Evolutionary conservation across 1,140 invertebrate genomes (phyloP), one percentile per base, ranked within the genome.

Genomic region (Platorchestia sp.): DNA sequence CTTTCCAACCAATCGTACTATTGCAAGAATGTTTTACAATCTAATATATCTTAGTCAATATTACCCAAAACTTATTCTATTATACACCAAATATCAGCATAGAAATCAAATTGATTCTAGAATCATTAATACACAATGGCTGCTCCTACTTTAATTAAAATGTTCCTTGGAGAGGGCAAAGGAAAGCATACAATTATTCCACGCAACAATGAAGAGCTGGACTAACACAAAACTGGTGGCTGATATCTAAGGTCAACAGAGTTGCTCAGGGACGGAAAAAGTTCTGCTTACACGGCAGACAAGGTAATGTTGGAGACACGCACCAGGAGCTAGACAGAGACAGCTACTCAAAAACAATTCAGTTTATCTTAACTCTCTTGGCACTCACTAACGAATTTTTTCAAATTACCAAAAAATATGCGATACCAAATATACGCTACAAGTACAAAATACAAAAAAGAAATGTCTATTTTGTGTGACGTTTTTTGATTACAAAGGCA

Each of bases 71-170:
- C 91, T 93, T 93, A 93, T 93, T 42, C 43, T 93, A 93, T 93
- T 93, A 93, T 93, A 93, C 91, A 93, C 91, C 91, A 93, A 93
- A 93, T 93, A n/a, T 93, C 45, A 93, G 45, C 36, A 89, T 89
- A 89, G n/a, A 89, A 89, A 75, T 75, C 59, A 75, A 10, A 75
- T 27, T 10, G 59, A 75, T 75, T 36, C 59, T 75, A 22, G 59
- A 75, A 75, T 36, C 1, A 75, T 75, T 3, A 75, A 75, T 75
- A 3, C 27, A 75, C 10, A 19, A 75, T 3, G 59, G 59, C 59
- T 75, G 36, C 59, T 22, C 27, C 27, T 27, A 10, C 59, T 22
- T 36, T 75, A 10, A 75, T 3, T 22, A 75, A 36, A 27, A 22
- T 75, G 14, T 75, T 75, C 59, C 36, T 27, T 75, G 36, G 27